Evolutionary conservation across 2,113 vertebrate species (phyloP).

Genomic region (Paedocypris sp.): DNA sequence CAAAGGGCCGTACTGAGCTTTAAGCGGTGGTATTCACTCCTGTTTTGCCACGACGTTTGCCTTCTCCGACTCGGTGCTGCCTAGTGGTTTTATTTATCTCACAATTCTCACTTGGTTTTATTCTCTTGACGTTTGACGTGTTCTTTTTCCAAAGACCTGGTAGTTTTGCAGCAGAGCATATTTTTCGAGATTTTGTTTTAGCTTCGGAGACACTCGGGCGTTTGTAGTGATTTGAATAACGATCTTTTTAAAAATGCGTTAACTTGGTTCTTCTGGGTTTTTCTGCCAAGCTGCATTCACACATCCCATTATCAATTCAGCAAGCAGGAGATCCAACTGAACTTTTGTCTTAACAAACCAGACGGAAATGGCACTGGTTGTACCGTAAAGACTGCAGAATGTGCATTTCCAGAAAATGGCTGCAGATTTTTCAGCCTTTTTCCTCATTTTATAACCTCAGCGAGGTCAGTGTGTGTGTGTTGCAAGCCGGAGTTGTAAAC

Average conservation of each 20-base stretch:
- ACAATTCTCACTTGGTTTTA: constrained; percentile 22
- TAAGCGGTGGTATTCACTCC: neutral
- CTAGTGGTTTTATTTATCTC: constrained; percentile 46
- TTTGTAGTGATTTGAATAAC: constrained; percentile 5
- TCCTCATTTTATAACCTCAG: neutral
- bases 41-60: constrained; percentile 45
- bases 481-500: neutral
- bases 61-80: constrained; percentile 35
- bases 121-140: constrained; percentile 36
- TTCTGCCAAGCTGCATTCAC: neutral
- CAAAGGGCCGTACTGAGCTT: constrained; percentile 70
- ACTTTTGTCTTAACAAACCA: neutral
- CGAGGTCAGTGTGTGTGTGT: neutral
- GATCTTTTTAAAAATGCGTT: constrained; percentile 17
- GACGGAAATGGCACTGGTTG: neutral
- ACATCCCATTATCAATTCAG: neutral
- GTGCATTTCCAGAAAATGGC: neutral
- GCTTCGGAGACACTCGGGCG: neutral
- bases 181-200: neutral
- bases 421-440: neutral
- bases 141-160: constrained; percentile 50
- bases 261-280: constrained; percentile 16
- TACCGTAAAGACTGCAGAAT: neutral
- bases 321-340: neutral
- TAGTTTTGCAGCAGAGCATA: constrained; percentile 27